Evolutionary conservation across 2,888 invertebrate species (phyloP), one percentile per base, ranked within the genome.

Genomic region (Xylota sylvarum): DNA sequence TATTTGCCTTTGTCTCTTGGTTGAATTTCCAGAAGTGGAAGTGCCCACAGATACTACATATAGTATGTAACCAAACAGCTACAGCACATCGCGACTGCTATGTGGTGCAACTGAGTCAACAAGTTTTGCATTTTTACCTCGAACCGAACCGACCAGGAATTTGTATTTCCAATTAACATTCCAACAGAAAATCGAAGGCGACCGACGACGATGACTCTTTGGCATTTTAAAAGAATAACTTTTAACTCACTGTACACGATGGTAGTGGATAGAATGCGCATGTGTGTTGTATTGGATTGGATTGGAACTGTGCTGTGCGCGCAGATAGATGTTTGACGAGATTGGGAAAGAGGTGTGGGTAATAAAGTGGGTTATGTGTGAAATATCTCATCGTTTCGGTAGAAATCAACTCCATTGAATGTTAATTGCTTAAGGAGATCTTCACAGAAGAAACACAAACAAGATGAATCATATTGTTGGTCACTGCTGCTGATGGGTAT

Each of bases 131-230:
- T 82, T 82, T 81, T 86, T 86, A 81, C 86, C 81, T 86, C 81
- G 81, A 86, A 81, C 70, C 81, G 72, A 80, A 81, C 82, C 58
- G 82, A 69, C 82, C 82, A 82, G 64, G 82, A 86, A 86, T 86
- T 86, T 86, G 82, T 86, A 82, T 82, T 86, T 86, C 86, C 86
- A 86, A 86, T 86, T 86, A 86, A 86, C 86, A 86, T 86, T 86
- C 82, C 86, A 19, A 27, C 17, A 56, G 64, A 74, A 40, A 85
- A 72, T 55, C 67, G 32, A 81, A 67, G 55, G 60, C 82, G 52
- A 84, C 64, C 67, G 32, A 81, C 60, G 55, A 52, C 82, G 52
- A 84, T 56, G 76, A 76, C 72, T 85, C 85, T 85, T 70, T 85
- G 85, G 85, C 65, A 85, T 85, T 85, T 85, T 48, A 48, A 64